phyloP scores from a whole-genome alignment of 2,113 vertebrate species.

The Rallus limicola region DNA sequence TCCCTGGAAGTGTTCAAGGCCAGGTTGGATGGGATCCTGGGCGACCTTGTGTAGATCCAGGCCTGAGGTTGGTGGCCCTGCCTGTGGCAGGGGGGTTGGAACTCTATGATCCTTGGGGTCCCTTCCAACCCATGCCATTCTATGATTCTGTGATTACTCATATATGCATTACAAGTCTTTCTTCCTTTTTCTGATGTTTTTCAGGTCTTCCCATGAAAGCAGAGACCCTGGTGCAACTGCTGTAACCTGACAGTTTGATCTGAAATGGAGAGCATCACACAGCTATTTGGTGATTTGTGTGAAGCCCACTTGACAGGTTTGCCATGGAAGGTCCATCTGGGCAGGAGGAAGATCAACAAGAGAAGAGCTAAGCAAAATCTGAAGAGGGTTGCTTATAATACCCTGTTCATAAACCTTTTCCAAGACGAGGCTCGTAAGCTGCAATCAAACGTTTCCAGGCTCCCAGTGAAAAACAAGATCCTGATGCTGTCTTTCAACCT shows the following conservation, averaged over 20 bases:
- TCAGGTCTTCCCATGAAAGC: background rate
- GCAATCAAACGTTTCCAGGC: constrained; percentile 57
- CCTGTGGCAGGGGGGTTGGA: too few species aligned
- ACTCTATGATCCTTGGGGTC: too few species aligned
- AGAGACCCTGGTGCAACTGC: background rate
- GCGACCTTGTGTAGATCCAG: too few species aligned
- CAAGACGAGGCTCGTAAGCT: constrained; percentile 74
- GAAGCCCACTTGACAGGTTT: constrained; percentile 82
- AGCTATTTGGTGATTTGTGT: constrained; percentile 87
- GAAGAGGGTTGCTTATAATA: constrained; percentile 83
- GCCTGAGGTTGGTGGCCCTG: too few species aligned
- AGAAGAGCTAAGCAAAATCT: constrained; percentile 77
- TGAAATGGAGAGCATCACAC: constrained; percentile 87
- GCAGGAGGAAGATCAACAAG: constrained; percentile 72
- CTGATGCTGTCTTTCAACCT: constrained; percentile 95
- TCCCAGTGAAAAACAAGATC: constrained; percentile 88
- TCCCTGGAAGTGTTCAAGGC: too few species aligned
- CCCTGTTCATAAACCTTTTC: constrained; percentile 87
- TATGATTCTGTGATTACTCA: background rate
- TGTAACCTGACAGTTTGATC: background rate
- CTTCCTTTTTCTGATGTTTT: background rate
- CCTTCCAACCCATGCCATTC: too few species aligned
- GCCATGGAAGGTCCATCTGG: constrained; percentile 79
- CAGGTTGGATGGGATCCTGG: too few species aligned
- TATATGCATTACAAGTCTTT: accelerated